These are phyloP conservation scores for Agrilus biguttatus DNA, from an alignment of 2,888 invertebrate species.

Conservation along the genomic window DNA sequence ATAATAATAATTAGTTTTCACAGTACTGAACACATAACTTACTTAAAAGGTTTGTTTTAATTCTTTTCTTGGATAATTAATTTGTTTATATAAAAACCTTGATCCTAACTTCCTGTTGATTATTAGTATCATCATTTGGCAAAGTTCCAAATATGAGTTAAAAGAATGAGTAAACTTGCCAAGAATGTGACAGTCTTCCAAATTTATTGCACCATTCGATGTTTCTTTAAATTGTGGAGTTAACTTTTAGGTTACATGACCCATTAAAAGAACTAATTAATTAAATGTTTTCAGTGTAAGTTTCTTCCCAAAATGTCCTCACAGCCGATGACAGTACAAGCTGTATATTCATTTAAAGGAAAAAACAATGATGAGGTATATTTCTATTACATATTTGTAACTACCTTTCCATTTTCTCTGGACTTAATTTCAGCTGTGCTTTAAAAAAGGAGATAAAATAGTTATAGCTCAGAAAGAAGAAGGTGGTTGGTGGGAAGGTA, in stretches of 20 bases:
- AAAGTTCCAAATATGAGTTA: constrained; percentile 10
- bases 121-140: constrained; percentile 7
- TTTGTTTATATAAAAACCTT: too few species aligned
- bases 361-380: constrained; percentile 90
- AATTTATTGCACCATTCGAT: constrained; percentile 18
- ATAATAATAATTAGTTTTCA: too few species aligned
- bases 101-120: too few species aligned
- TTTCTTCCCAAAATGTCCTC: constrained; percentile 32
- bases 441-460: constrained; percentile 91
- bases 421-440: constrained; percentile 54
- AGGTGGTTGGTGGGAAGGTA: constrained; percentile 99
- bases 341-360: constrained; percentile 86
- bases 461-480: constrained; percentile 92
- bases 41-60: too few species aligned
- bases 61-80: too few species aligned
- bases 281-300: constrained; percentile 1
- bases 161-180: constrained; percentile 18
- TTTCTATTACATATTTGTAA: too few species aligned
- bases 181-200: constrained; percentile 32
- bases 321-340: constrained; percentile 64
- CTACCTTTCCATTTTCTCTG: background rate
- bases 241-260: background rate
- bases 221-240: background rate
- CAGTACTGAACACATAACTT: too few species aligned
- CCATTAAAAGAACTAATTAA: background rate